Evolutionary conservation across 1,140 invertebrate species (phyloP).

Genomic region (Atta colombica): DNA sequence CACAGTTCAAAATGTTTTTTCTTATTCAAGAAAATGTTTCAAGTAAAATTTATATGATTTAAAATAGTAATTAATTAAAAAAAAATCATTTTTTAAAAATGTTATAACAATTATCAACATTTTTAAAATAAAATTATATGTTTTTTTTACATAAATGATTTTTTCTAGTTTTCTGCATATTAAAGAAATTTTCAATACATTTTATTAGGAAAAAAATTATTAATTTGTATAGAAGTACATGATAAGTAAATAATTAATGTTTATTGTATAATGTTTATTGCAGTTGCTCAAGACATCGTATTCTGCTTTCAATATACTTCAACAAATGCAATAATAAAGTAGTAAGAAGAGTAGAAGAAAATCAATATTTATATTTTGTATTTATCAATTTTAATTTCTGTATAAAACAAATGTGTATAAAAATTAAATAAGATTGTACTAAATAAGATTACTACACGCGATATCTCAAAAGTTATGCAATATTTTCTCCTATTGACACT

Average conservation of each 20-base stretch:
- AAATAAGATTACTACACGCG: neutral
- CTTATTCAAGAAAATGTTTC: too few relatives aligned
- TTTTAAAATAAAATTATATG: too few relatives aligned
- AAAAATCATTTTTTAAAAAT: too few relatives aligned
- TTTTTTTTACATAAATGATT: too few relatives aligned
- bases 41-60: too few relatives aligned
- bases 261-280: constrained; percentile 21
- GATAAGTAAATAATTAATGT: neutral
- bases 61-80: too few relatives aligned
- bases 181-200: too few relatives aligned
- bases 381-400: neutral
- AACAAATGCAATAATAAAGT: constrained; percentile 17
- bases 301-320: constrained; percentile 64
- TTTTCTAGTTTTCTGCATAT: too few relatives aligned
- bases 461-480: neutral
- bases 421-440: constrained; percentile 4
- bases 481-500: neutral
- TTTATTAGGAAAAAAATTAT: neutral
- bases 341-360: neutral
- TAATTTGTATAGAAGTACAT: neutral
- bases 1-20: too few relatives aligned
- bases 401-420: neutral
- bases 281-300: constrained; percentile 70
- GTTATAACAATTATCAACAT: too few relatives aligned
- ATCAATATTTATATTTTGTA: constrained; percentile 8